Conservation (phyloP, 2,113 vertebrate genomes). For the Xenus cinereus region DNA sequence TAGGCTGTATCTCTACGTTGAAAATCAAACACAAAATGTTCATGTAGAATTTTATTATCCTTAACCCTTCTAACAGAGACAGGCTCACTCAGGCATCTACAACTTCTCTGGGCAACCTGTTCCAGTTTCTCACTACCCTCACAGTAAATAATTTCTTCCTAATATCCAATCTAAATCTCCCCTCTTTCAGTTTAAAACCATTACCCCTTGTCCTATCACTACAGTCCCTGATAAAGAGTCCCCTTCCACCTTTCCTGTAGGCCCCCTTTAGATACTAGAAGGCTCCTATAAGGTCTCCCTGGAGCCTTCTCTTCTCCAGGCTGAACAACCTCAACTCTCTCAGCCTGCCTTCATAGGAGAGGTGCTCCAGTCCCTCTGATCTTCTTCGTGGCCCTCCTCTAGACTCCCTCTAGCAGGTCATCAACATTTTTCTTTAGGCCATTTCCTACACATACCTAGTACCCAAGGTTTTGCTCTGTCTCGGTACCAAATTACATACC, state of each 20-base stretch:
- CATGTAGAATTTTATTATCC: not conserved
- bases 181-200: not conserved
- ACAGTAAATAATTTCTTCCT: not conserved
- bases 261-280: not conserved
- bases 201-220: not conserved
- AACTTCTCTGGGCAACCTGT: not conserved
- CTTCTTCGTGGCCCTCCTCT: not conserved
- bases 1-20: not conserved
- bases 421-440: not conserved
- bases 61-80: not conserved
- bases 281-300: not conserved
- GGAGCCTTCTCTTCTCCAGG: not conserved
- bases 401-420: not conserved
- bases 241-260: not conserved
- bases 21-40: not conserved
- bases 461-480: not conserved
- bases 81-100: not conserved
- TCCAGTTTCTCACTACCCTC: not conserved
- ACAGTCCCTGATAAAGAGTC: not conserved
- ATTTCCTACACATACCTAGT: not conserved
- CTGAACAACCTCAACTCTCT: not conserved
- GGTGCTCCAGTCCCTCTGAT: not conserved
- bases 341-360: not conserved
- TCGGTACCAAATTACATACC: not conserved
- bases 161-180: not conserved